Evolutionary conservation across 2,888 invertebrate genomes (phyloP).

Genomic region (Cremastobaeus sp.): DNA sequence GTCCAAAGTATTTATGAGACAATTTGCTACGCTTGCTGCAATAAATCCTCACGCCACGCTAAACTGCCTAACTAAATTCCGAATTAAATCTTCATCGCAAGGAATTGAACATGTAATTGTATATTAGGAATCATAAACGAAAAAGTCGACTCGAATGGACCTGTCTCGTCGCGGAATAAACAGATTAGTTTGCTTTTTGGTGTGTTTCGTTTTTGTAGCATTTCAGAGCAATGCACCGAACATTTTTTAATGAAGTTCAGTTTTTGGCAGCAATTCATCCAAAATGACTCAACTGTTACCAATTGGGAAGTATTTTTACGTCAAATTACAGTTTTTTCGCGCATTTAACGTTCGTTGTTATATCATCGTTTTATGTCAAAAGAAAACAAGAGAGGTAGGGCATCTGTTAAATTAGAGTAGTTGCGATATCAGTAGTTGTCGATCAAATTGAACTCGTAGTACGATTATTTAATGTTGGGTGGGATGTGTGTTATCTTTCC

Average conservation of each 20-base stretch:
- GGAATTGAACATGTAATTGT: background rate
- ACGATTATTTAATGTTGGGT: conserved; percentile 56
- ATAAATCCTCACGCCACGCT: conserved; percentile 19
- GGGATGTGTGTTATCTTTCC: conserved; percentile 48
- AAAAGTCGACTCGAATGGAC: no score
- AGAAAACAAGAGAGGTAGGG: conserved; percentile 64
- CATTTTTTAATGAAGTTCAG: no score
- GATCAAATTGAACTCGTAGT: conserved; percentile 48
- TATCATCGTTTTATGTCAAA: conserved; percentile 5
- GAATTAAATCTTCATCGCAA: conserved; percentile 18
- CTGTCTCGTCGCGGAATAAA: no score
- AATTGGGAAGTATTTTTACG: no score
- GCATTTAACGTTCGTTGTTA: background rate
- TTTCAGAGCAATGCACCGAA: no score
- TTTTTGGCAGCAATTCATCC: no score
- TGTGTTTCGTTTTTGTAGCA: no score
- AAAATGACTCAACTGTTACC: no score
- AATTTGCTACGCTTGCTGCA: conserved; percentile 40
- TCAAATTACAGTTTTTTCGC: background rate
- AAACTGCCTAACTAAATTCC: conserved; percentile 32
- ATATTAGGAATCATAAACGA: no score
- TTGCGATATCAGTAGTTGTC: conserved; percentile 51
- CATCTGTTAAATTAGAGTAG: conserved; percentile 59
- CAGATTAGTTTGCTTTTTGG: no score
- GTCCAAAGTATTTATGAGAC: conserved; percentile 50